Evolutionary conservation across 2,797 vertebrate species (phyloP).

Genomic region (Odontamblyopus lacepedii): DNA sequence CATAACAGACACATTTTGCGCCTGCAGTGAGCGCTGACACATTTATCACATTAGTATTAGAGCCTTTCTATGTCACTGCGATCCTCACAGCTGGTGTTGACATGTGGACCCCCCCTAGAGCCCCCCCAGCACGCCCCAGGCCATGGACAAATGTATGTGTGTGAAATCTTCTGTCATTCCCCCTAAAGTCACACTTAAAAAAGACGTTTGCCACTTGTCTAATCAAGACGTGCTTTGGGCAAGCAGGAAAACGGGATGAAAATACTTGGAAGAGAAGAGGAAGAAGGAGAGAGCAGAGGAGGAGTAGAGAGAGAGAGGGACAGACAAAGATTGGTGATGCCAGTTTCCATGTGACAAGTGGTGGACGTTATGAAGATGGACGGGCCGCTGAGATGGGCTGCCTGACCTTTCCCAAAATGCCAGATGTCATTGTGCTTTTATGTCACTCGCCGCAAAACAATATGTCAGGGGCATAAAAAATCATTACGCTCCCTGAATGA

Average conservation of each 20-base stretch:
- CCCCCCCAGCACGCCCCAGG: conserved; percentile 63
- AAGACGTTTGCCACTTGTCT: conserved; percentile 1
- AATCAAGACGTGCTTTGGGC: conserved; percentile 13
- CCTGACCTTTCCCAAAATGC: conserved; percentile 99
- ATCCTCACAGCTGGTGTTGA: conserved; percentile 76
- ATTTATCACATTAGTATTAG: conserved; percentile 84
- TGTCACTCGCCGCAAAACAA: conserved; percentile 96
- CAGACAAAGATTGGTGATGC: conserved; percentile 82
- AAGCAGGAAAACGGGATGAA: conserved; percentile 11
- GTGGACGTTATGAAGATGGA: conserved; percentile 85
- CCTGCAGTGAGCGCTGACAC: conserved; percentile 72
- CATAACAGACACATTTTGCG: conserved; percentile 51
- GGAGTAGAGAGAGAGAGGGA: conserved; percentile 22
- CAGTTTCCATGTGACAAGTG: conserved; percentile 86
- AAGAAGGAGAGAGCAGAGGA: conserved; percentile 25
- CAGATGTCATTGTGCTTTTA: conserved; percentile 99
- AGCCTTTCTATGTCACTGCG: conserved; percentile 71
- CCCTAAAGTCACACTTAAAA: conserved; percentile 52
- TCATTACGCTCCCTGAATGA: conserved; percentile 89
- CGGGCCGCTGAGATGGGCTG: conserved; percentile 83
- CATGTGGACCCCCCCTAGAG: conserved; percentile 46
- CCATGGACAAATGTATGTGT: conserved; percentile 27
- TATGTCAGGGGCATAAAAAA: conserved; percentile 99
- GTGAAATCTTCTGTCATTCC: conserved; percentile 53
- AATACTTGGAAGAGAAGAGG: conserved; percentile 12